Evolutionary conservation across 2,797 vertebrate genomes (phyloP).

Genomic region (Pyrocephalus nanus): DNA sequence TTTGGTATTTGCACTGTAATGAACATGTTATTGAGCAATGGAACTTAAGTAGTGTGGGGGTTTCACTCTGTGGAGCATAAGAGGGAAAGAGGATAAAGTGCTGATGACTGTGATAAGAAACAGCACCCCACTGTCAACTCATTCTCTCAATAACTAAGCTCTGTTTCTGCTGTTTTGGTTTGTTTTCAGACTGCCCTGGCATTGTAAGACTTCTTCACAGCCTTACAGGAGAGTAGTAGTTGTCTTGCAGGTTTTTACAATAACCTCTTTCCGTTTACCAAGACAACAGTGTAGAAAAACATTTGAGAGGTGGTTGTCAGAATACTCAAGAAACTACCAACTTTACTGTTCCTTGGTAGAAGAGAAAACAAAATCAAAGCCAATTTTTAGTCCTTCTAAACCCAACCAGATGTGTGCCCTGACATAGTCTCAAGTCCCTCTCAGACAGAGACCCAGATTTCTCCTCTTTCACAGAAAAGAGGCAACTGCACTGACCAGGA

Average conservation of each 20-base stretch:
- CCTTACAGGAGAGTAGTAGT: neutral
- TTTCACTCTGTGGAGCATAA: neutral
- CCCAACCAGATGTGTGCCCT: neutral
- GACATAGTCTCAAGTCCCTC: neutral
- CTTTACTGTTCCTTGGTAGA: neutral
- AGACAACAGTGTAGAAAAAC: neutral
- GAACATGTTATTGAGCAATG: neutral
- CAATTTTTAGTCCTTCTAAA: neutral
- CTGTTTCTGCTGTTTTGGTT: rapidly evolving
- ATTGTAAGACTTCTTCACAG: neutral
- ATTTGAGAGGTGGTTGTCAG: neutral
- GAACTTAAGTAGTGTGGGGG: neutral
- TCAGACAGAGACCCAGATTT: neutral
- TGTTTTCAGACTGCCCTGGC: neutral
- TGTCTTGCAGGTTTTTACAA: neutral
- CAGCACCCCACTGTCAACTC: neutral
- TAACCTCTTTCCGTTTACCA: neutral
- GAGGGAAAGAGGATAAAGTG: neutral
- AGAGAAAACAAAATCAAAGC: neutral
- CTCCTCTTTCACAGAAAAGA: neutral
- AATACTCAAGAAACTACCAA: neutral
- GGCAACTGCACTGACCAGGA: neutral
- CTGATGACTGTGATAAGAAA: neutral
- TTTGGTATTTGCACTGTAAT: neutral
- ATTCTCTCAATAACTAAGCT: neutral